These are phyloP conservation scores for Panthera leo DNA, from an alignment of 2,113 vertebrate genomes.

Conservation along the genomic window DNA sequence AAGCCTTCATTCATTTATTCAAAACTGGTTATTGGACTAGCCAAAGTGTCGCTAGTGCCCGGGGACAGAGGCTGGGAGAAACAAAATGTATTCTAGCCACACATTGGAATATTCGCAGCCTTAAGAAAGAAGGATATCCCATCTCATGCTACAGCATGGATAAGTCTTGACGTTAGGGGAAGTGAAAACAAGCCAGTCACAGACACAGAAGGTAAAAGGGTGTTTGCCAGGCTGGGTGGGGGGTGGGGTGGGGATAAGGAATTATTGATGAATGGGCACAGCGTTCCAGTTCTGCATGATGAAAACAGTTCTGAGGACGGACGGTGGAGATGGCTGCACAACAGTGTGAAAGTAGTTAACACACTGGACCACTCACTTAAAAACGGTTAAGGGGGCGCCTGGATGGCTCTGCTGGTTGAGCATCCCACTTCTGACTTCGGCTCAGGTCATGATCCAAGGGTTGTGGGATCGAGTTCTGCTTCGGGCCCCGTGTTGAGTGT, in stretches of 20 bases:
- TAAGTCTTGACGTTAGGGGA: fast-evolving
- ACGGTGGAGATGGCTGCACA: fast-evolving
- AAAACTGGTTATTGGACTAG: background rate
- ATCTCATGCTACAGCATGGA: fast-evolving
- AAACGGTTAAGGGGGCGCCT: background rate
- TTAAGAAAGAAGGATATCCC: background rate
- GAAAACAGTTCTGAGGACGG: background rate
- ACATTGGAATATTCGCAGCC: background rate
- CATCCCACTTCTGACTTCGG: too few species aligned
- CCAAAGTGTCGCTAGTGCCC: background rate
- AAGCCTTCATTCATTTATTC: background rate
- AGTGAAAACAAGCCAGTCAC: background rate
- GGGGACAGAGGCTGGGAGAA: fast-evolving
- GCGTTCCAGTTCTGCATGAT: background rate
- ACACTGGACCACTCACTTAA: too few species aligned
- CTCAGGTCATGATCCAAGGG: too few species aligned
- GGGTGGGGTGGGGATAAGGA: fast-evolving
- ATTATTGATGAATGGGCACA: fast-evolving
- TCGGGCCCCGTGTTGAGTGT: fast-evolving
- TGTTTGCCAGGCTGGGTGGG: background rate
- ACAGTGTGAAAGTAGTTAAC: fast-evolving
- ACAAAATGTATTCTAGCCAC: background rate
- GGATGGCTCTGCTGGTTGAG: too few species aligned
- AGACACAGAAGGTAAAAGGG: background rate
- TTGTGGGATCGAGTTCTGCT: too few species aligned